A percentile compares a stretch with the other conserved stretches of the same genome.
These are phyloP conservation scores for Drosophila peninsularis DNA, from an alignment of 2,888 invertebrate genomes.

Conservation along the genomic window DNA sequence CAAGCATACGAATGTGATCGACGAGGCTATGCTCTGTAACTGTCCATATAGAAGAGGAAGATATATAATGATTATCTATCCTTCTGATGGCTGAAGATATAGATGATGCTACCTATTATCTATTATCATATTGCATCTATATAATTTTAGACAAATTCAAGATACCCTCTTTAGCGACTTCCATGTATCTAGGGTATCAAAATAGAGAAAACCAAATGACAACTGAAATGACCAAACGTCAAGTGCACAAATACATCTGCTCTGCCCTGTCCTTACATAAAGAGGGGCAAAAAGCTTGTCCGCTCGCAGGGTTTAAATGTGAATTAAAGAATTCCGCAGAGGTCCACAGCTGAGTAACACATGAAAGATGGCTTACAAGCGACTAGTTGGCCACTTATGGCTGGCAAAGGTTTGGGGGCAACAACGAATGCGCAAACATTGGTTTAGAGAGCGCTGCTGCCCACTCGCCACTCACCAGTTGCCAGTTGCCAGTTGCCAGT, in stretches of 20 bases:
- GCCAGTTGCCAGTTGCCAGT: slow-evolving; percentile 17
- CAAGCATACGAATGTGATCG: neutral
- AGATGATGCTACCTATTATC: no score
- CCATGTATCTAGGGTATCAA: slow-evolving; percentile 8
- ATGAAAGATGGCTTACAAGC: slow-evolving; percentile 54
- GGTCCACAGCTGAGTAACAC: slow-evolving; percentile 24
- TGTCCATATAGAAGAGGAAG: no score
- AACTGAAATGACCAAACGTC: slow-evolving; percentile 72
- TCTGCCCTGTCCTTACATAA: neutral
- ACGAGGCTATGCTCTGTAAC: neutral
- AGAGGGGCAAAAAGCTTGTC: slow-evolving; percentile 18
- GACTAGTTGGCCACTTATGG: slow-evolving; percentile 40
- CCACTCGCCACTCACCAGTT: slow-evolving; percentile 14
- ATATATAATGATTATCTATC: no score
- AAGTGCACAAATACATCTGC: slow-evolving; percentile 47
- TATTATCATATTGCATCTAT: no score
- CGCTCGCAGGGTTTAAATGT: slow-evolving; percentile 51
- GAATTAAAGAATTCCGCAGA: slow-evolving; percentile 60
- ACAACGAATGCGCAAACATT: slow-evolving; percentile 45
- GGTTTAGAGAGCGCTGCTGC: slow-evolving; percentile 21
- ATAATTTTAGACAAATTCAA: no score
- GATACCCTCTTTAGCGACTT: neutral
- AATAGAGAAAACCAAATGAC: slow-evolving; percentile 43
- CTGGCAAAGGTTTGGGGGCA: slow-evolving; percentile 2
- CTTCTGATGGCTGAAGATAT: no score